Conservation (phyloP, 2,888 invertebrate genomes). For the Agyllia agylla region DNA sequence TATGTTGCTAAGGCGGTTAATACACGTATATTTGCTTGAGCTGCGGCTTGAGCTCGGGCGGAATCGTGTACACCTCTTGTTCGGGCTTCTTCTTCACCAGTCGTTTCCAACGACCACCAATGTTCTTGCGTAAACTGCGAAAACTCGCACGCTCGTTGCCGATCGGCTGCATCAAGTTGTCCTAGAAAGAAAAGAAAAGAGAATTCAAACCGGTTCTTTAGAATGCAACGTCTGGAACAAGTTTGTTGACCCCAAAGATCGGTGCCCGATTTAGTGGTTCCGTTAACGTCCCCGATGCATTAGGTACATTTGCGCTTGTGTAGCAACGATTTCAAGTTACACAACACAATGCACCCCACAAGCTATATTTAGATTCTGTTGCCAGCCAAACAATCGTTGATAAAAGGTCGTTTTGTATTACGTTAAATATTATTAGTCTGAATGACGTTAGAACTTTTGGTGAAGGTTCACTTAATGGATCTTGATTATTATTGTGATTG, state of each 20-base stretch:
- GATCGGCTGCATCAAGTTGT: slow-evolving; percentile 95
- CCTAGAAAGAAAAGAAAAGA: slow-evolving; percentile 91
- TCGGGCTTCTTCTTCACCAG: slow-evolving; percentile 97
- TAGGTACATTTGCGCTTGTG: slow-evolving; percentile 82
- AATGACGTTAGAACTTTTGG: slow-evolving; percentile 76
- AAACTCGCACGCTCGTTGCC: slow-evolving; percentile 96
- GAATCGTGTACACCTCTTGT: slow-evolving; percentile 97
- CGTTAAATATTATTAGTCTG: slow-evolving; percentile 74
- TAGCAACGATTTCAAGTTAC: slow-evolving; percentile 83
- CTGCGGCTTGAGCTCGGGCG: slow-evolving; percentile 97
- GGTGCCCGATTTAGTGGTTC: slow-evolving; percentile 82
- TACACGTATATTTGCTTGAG: slow-evolving; percentile 98
- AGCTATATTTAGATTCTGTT: slow-evolving; percentile 84
- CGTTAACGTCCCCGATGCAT: slow-evolving; percentile 84
- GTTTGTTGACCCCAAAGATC: slow-evolving; percentile 83
- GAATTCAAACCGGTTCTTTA: slow-evolving; percentile 76
- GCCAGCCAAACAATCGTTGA: slow-evolving; percentile 81
- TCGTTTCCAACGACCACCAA: slow-evolving; percentile 97
- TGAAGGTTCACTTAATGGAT: slow-evolving; percentile 22
- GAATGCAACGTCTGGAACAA: slow-evolving; percentile 63
- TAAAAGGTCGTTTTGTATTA: slow-evolving; percentile 81
- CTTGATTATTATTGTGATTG: slow-evolving; percentile 43
- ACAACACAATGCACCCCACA: slow-evolving; percentile 83
- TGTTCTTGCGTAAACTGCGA: slow-evolving; percentile 97
- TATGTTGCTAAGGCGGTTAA: slow-evolving; percentile 84